Base-by-base conservation (phyloP, 2,113 vertebrate genomes). In the Pseudopodoces humilis region DNA sequence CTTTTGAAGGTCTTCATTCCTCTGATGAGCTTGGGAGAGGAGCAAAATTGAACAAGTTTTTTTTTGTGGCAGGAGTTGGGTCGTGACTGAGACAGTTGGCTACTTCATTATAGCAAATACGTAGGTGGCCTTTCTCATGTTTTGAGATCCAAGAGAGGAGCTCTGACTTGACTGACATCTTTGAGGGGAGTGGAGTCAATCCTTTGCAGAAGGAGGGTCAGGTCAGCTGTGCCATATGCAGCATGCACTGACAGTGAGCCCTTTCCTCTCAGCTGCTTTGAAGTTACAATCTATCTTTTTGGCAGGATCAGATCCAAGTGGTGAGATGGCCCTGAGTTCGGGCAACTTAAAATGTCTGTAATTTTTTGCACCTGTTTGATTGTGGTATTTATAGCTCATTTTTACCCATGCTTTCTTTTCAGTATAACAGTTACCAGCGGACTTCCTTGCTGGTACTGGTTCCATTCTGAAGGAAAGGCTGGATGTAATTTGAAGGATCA, bases 101-200 rank as follows among this genome's bases (percentile, higher is more conserved):
- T 84, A 25, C 81, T 93, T 94, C 83, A 71, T 88, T 96, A 92
- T 46, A 86, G 88, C 88, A 88, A 90, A 74, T 22, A 63, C 1
- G 76, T 93, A 88, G 93, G 96, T 96, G 85, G 72, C 92, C 72
- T 83, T 90, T 75, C 83, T 92, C 64, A 8, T 90, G 64, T 78
- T 90, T 65, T 95, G 50, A 93, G 60, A 78, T 88, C 79, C 85
- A 75, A 75, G 85, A 88, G 46, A 88, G 49, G 58, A 95, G 50
- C 50, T 86, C 58, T 90, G 72, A 90, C 90, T 94, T 78, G 70
- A 70, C 72, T 24, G 65, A 84, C 71, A 84, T 68, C 56, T 74
- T 88, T 88, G 35, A 86, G 78, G 27, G 64, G 47, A 93, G 56
- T 37, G 63, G 33, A 88, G 63, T 64, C 77, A 81, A 10, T 75